A percentile compares a stretch with the other conserved stretches of the same genome.
phyloP scores from a whole-genome alignment of 1,140 invertebrate genomes.

The Pygmarrhopalites habei region DNA sequence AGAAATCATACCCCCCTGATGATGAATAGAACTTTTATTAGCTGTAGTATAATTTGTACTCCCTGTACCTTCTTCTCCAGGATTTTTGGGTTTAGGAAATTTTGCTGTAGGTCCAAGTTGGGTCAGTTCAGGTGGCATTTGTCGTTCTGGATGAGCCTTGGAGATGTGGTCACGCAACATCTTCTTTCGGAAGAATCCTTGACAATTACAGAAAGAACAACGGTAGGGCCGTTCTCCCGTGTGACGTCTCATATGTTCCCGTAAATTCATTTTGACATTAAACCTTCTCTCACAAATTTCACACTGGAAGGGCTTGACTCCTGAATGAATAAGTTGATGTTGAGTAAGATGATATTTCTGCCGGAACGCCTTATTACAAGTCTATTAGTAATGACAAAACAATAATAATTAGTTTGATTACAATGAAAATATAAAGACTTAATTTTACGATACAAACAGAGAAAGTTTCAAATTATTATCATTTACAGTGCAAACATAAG shows the following conservation, averaged over 20 bases:
- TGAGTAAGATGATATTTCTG: conserved; percentile 29
- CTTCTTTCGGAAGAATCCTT: conserved; percentile 33
- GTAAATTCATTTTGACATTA: conserved; percentile 47
- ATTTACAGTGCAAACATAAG: conserved; percentile 45
- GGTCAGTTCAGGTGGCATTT: conserved; percentile 21
- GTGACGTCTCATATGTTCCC: conserved; percentile 45
- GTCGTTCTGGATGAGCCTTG: conserved; percentile 20
- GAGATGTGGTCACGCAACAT: conserved; percentile 30
- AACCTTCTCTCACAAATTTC: conserved; percentile 42
- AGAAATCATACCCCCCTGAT: no score
- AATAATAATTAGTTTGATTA: no score
- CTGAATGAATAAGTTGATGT: conserved; percentile 39
- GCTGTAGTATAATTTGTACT: not conserved
- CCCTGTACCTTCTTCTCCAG: not conserved
- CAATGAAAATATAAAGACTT: not conserved
- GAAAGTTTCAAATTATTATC: conserved; percentile 24
- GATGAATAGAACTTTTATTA: no score
- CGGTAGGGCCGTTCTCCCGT: conserved; percentile 38
- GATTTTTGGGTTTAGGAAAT: not conserved
- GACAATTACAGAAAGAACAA: conserved; percentile 24
- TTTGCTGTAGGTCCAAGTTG: not conserved
- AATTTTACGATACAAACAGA: no score
- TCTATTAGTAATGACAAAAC: conserved; percentile 12
- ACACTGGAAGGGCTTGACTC: conserved; percentile 50
- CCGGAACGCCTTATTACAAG: conserved; percentile 30